Base-by-base conservation (phyloP, 2,888 invertebrate species). In the Xestia rhomboidea region DNA sequence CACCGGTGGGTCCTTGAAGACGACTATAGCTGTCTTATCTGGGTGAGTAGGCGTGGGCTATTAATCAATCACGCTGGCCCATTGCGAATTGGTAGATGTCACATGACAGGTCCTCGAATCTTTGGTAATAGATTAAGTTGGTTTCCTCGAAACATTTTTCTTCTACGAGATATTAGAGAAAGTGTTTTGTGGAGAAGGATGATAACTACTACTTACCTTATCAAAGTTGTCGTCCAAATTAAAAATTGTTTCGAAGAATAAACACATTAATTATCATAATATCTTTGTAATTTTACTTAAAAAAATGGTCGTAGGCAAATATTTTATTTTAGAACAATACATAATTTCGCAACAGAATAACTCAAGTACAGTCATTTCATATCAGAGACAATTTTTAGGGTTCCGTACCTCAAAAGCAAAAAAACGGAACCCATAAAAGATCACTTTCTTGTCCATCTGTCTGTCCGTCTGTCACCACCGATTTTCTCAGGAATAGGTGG, bases 351-450 rank as follows among this genome's bases (percentile, higher is more conserved):
- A 8, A 63, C 18, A 60, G 11, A 34, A 24, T 57, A 71, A n/a
- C 46, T 82, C 57, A 64, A 64, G 21, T 34, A 10, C 62, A 44
- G 34, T 62, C n/a, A 41, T 51, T n/a, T n/a, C n/a, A n/a, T n/a
- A n/a, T n/a, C n/a, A 7, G 44, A 46, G 44, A 13, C 0, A 66
- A n/a, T n/a, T n/a, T n/a, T n/a, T n/a, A n/a, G n/a, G n/a, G n/a
- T n/a, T n/a, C n/a, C n/a, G n/a, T n/a, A n/a, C n/a, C n/a, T n/a
- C n/a, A n/a, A n/a, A n/a, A n/a, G n/a, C n/a, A n/a, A n/a, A n/a
- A n/a, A n/a, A n/a, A n/a, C n/a, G n/a, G n/a, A n/a, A n/a, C n/a
- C n/a, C n/a, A n/a, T n/a, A n/a, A n/a, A n/a, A n/a, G n/a, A n/a
- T n/a, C n/a, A n/a, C n/a, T n/a, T n/a, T n/a, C n/a, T n/a, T n/a